These are phyloP conservation scores for Crotalus viridis DNA, from an alignment of 2,113 vertebrate genomes.

Conservation along the genomic window DNA sequence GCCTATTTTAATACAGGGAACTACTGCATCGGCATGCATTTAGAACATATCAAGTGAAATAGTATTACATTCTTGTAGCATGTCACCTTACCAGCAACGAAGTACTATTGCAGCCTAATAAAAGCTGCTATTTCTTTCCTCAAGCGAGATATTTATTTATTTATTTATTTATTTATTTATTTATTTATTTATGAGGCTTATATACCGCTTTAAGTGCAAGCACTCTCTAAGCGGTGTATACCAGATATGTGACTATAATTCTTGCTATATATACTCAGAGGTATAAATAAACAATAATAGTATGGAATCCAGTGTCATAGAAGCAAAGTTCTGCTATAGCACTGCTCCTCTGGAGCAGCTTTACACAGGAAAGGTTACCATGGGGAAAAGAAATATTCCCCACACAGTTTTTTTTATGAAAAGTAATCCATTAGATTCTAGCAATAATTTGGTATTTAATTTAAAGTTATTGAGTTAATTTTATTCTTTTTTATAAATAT, in stretches of 20 bases:
- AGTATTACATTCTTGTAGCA: not conserved
- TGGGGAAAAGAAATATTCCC: not conserved
- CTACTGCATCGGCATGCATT: not conserved
- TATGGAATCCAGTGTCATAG: not conserved
- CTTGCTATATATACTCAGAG: not conserved
- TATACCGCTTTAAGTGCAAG: no score
- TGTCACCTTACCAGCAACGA: not conserved
- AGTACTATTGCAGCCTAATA: not conserved
- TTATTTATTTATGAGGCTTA: no score
- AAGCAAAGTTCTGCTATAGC: not conserved
- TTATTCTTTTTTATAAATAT: constrained; percentile 31
- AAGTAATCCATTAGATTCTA: not conserved
- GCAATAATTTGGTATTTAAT: not conserved
- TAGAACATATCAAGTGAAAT: not conserved
- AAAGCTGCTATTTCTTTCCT: not conserved
- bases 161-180: no score
- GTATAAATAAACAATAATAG: not conserved
- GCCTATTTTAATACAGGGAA: not conserved
- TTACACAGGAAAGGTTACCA: not conserved
- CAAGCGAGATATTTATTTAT: no score
- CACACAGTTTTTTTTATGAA: not conserved
- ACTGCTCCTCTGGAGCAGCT: not conserved
- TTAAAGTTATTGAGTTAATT: constrained; percentile 9
- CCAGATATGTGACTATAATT: not conserved
- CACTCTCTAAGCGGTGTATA: no score